These are phyloP conservation scores for Drosophila kanapiae DNA, from an alignment of 1,140 invertebrate genomes.

Conservation along the genomic window DNA sequence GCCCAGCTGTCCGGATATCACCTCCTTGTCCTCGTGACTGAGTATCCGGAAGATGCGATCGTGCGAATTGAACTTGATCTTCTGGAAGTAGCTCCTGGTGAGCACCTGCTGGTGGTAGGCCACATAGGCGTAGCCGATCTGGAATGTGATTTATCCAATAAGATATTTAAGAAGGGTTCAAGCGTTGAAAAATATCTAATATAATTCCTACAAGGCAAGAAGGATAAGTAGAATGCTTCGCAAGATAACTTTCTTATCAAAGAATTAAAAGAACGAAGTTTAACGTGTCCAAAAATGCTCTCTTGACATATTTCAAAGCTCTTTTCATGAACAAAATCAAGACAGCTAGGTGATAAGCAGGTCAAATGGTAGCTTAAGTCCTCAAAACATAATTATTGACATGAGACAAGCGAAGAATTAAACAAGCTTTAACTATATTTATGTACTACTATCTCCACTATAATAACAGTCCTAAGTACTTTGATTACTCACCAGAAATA, in stretches of 20 bases:
- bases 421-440: background rate
- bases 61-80: conserved; percentile 93
- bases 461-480: background rate
- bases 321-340: background rate
- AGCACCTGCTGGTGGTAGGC: conserved; percentile 93
- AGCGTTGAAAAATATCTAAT: too few relatives aligned
- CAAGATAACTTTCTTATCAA: background rate
- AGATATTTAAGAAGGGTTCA: background rate
- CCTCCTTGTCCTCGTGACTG: conserved; percentile 89
- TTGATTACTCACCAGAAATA: conserved; percentile 87
- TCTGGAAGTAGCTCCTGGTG: conserved; percentile 92
- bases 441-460: background rate
- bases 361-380: background rate
- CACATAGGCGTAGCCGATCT: conserved; percentile 92
- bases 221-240: background rate
- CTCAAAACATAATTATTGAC: conserved; percentile 2
- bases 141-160: background rate
- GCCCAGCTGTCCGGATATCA: conserved; percentile 90
- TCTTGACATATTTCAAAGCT: background rate
- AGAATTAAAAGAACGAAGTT: background rate
- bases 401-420: background rate
- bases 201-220: too few relatives aligned
- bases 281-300: background rate
- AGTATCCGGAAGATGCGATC: conserved; percentile 91
- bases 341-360: background rate